Conservation (phyloP, 2,888 invertebrate species). For the Galeopsomyia nigrocyanea region DNA sequence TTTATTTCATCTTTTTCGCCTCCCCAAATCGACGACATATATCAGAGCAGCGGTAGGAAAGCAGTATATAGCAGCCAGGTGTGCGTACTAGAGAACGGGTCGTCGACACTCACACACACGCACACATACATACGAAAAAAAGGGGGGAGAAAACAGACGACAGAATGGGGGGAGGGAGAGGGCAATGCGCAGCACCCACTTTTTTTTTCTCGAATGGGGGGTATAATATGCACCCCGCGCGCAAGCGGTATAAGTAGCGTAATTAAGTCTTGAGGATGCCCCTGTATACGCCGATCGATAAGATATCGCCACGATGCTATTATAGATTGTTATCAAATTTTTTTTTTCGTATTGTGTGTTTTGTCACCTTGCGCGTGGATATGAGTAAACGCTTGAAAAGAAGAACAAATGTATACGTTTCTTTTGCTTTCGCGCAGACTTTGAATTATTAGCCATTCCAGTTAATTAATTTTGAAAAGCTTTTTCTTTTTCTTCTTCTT, state of each 20-base stretch:
- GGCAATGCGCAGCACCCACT: slow-evolving; percentile 31
- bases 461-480: too few relatives aligned
- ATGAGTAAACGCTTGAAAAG: not conserved
- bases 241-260: slow-evolving; percentile 4
- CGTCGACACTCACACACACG: slow-evolving; percentile 37
- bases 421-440: not conserved
- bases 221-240: not conserved
- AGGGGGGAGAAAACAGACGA: not conserved
- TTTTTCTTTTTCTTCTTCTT: too few relatives aligned
- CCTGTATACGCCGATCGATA: too few relatives aligned
- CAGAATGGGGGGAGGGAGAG: not conserved
- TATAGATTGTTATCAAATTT: too few relatives aligned
- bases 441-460: too few relatives aligned
- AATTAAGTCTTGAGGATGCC: slow-evolving; percentile 14
- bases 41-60: slow-evolving; percentile 56
- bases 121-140: slow-evolving; percentile 14
- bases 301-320: too few relatives aligned
- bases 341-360: too few relatives aligned
- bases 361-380: not conserved
- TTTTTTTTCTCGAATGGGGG: not conserved
- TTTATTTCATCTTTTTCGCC: slow-evolving; percentile 11
- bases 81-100: slow-evolving; percentile 52
- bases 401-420: not conserved
- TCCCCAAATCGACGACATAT: slow-evolving; percentile 56
- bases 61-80: slow-evolving; percentile 55